Conservation (phyloP, 2,888 invertebrate genomes). For the Cephus sareptanus region DNA sequence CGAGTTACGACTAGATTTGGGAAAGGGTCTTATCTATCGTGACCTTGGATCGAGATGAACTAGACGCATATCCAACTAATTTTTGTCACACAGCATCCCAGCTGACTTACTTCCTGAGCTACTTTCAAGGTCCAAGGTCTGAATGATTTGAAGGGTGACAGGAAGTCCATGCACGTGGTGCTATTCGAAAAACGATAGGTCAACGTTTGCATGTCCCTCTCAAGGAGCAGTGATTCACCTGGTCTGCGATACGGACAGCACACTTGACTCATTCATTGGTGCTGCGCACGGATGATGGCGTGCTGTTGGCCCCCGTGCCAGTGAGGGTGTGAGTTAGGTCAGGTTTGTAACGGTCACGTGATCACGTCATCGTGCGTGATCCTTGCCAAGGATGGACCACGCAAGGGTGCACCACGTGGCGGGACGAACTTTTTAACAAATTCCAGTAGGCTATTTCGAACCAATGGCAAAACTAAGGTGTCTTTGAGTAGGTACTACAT, state of each 20-base stretch:
- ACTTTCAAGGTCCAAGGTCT: background rate
- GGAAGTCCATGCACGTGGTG: background rate
- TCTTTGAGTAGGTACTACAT: background rate
- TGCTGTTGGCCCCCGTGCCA: conserved; percentile 24
- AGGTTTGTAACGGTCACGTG: conserved; percentile 61
- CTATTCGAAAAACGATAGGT: background rate
- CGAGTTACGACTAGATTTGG: background rate
- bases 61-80: background rate
- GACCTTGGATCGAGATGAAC: background rate
- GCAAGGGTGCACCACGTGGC: conserved; percentile 36
- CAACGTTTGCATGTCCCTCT: conserved; percentile 6
- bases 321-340: conserved; percentile 54
- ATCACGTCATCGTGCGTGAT: conserved; percentile 60
- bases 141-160: background rate
- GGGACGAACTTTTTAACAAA: background rate
- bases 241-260: conserved; percentile 5
- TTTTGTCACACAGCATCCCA: background rate
- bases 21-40: background rate
- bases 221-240: conserved; percentile 7
- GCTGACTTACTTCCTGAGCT: background rate
- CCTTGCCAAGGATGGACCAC: conserved; percentile 50
- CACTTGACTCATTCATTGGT: conserved; percentile 12
- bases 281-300: conserved; percentile 31
- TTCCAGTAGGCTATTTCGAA: background rate
- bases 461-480: background rate